These are phyloP conservation scores for Knipowitschia caucasica DNA, from an alignment of 2,797 vertebrate species.

Conservation along the genomic window DNA sequence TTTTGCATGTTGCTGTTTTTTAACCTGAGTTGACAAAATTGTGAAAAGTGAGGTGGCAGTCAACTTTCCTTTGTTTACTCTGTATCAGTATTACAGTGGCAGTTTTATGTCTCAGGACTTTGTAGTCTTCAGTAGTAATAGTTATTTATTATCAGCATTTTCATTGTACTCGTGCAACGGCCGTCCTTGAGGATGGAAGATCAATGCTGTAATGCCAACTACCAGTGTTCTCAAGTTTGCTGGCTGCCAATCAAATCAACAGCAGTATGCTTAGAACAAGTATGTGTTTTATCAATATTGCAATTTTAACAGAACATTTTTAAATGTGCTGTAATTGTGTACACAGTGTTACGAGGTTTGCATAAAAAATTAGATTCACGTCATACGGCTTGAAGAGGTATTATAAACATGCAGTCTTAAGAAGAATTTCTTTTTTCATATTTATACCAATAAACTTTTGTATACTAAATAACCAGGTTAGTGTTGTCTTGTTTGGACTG, in stretches of 20 bases:
- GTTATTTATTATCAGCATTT: conserved; percentile 67
- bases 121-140: conserved; percentile 56
- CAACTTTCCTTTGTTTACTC: conserved; percentile 60
- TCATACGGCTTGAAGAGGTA: conserved; percentile 50
- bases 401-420: conserved; percentile 66
- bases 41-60: conserved; percentile 43
- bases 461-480: conserved; percentile 39
- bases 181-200: conserved; percentile 39
- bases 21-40: conserved; percentile 32
- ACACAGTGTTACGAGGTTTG: conserved; percentile 58
- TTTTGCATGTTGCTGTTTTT: conserved; percentile 66
- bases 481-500: not conserved
- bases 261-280: conserved; percentile 68
- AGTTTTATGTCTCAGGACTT: conserved; percentile 75
- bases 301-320: conserved; percentile 48
- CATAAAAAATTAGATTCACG: conserved; percentile 56
- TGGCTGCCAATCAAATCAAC: conserved; percentile 74
- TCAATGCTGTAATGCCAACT: conserved; percentile 55
- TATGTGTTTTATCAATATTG: conserved; percentile 52
- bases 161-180: conserved; percentile 48
- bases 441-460: conserved; percentile 78
- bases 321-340: conserved; percentile 55
- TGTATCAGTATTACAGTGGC: conserved; percentile 70
- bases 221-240: conserved; percentile 70
- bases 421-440: conserved; percentile 67